Conservation (phyloP, 2,797 vertebrate species). For the Lagorchestes hirsutus region DNA sequence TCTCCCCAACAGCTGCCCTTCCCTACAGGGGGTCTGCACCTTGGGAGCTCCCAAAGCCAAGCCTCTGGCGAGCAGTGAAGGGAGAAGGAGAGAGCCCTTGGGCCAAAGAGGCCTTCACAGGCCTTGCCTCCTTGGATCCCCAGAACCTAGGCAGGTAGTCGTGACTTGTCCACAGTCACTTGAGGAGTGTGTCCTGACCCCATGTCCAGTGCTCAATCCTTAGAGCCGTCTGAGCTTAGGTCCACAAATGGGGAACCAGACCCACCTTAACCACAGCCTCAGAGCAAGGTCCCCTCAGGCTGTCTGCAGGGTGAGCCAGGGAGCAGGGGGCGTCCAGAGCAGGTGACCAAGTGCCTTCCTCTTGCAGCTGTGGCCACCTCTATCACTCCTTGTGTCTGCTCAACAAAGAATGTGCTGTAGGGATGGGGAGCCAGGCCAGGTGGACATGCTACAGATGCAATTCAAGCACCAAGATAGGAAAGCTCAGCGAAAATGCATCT, state of each 20-base stretch:
- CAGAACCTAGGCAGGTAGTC: no score
- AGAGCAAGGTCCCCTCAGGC: no score
- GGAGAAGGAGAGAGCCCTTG: not conserved
- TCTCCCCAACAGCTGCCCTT: not conserved
- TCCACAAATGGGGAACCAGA: no score
- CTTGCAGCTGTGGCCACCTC: constrained; percentile 94
- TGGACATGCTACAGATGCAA: constrained; percentile 97
- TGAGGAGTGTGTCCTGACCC: not conserved
- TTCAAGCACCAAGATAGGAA: constrained; percentile 89
- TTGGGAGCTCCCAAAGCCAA: no score
- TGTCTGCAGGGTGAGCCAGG: no score
- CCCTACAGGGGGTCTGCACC: no score
- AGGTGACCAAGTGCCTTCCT: constrained; percentile 49
- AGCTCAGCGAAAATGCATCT: constrained; percentile 83
- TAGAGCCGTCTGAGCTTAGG: no score
- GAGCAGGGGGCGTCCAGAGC: not conserved
- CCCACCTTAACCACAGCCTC: no score
- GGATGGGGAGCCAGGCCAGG: constrained; percentile 85
- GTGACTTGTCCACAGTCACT: no score
- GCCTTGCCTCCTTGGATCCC: no score
- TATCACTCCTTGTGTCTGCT: constrained; percentile 96
- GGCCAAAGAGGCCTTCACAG: no score
- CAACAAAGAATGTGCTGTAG: constrained; percentile 89
- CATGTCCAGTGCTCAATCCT: not conserved
- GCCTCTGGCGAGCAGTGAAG: not conserved